phyloP scores from a whole-genome alignment of 2,113 vertebrate species.

The Bostrychus sinensis region DNA sequence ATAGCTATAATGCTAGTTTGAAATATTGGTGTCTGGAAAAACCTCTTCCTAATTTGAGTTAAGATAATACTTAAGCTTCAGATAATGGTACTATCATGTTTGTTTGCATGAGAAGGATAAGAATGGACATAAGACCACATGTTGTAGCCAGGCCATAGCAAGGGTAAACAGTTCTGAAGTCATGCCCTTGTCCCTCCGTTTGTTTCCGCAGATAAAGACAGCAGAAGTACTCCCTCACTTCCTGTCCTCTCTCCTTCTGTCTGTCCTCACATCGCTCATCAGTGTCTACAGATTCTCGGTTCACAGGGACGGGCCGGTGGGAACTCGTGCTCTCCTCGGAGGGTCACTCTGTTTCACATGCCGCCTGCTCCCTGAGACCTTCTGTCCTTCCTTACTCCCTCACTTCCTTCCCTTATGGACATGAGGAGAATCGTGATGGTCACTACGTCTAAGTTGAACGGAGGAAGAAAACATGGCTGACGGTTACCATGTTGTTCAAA shows the following conservation, averaged over 20 bases:
- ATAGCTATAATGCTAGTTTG: too few species aligned
- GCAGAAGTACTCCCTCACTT: not conserved
- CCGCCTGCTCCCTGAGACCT: conserved; percentile 21
- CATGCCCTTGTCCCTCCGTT: conserved; percentile 18
- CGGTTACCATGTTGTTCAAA: not conserved
- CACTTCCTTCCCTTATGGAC: conserved; percentile 4
- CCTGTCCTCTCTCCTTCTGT: not conserved
- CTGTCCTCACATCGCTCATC: conserved; percentile 4
- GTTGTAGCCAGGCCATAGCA: too few species aligned
- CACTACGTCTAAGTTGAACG: not conserved
- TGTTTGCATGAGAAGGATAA: too few species aligned
- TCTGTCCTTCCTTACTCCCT: not conserved
- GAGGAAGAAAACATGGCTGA: not conserved
- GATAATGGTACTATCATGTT: too few species aligned
- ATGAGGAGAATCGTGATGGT: conserved; percentile 10
- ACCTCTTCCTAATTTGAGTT: too few species aligned
- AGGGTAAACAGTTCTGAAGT: conserved; percentile 16
- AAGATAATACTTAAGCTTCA: too few species aligned
- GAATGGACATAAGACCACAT: too few species aligned
- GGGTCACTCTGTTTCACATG: conserved; percentile 16
- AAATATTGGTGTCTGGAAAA: too few species aligned
- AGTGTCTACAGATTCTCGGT: conserved; percentile 11
- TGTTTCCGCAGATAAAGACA: conserved; percentile 43
- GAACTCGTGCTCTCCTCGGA: conserved; percentile 44
- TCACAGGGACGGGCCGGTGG: conserved; percentile 34